These are phyloP conservation scores for Lypha dubia DNA, from an alignment of 2,888 invertebrate genomes.

Conservation along the genomic window DNA sequence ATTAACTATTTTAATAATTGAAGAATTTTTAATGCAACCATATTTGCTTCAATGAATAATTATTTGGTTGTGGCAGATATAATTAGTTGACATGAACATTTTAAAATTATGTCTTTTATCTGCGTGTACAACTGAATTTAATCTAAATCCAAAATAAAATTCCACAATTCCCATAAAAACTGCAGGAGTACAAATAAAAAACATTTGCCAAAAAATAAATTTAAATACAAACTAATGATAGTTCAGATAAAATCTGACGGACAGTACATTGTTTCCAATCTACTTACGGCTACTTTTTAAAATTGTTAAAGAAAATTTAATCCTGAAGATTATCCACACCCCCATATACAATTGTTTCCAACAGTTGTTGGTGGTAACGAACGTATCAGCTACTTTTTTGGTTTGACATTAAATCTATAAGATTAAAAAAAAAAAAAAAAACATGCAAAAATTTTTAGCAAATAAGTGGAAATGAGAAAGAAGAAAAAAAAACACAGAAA, in stretches of 20 bases:
- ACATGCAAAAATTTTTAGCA: conserved; percentile 9
- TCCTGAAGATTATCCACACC: conserved; percentile 37
- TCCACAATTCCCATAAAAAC: neutral
- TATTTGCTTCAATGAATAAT: too few species aligned
- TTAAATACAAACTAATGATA: conserved; percentile 23
- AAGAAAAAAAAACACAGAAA: conserved; percentile 8
- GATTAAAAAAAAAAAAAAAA: conserved; percentile 35
- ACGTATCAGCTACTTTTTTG: conserved; percentile 22
- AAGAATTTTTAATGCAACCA: too few species aligned
- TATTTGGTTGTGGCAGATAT: too few species aligned
- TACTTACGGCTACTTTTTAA: conserved; percentile 18
- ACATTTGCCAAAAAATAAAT: conserved; percentile 23
- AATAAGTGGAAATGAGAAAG: conserved; percentile 39
- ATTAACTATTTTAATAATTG: too few species aligned
- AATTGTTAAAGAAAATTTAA: conserved; percentile 38
- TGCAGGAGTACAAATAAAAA: neutral
- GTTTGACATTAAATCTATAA: conserved; percentile 56
- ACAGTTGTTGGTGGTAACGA: conserved; percentile 5
- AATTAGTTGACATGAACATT: too few species aligned
- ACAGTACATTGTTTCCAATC: conserved; percentile 29
- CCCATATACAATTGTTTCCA: neutral
- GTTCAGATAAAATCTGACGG: conserved; percentile 23
- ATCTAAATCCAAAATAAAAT: neutral
- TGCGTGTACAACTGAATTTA: neutral
- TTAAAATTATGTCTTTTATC: too few species aligned